Evolutionary conservation across 2,113 vertebrate genomes (phyloP).

Genomic region (Dasypus novemcinctus): DNA sequence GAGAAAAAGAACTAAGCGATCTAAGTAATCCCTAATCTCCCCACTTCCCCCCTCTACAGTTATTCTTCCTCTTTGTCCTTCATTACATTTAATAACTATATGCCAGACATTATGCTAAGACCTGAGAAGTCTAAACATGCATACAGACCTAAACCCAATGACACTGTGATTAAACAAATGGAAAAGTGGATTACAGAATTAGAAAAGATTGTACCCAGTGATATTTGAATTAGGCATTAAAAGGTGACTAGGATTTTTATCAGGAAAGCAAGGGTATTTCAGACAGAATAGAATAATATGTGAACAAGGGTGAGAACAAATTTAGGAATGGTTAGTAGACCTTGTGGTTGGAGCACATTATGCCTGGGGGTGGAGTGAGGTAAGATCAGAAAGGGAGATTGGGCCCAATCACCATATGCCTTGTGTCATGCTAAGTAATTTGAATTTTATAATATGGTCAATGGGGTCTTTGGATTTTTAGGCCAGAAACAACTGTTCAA

Average conservation of each 20-base stretch:
- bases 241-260: background rate
- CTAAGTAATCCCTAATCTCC: background rate
- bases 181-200: background rate
- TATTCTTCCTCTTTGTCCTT: background rate
- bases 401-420: background rate
- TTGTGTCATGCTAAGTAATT: background rate
- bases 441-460: background rate
- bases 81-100: background rate
- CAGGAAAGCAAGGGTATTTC: background rate
- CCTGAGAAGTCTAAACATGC: background rate
- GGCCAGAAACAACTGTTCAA: background rate
- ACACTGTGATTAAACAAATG: background rate
- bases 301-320: background rate
- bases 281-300: background rate
- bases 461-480: background rate
- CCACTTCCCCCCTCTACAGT: background rate
- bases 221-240: background rate
- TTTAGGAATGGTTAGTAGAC: background rate
- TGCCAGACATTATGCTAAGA: background rate
- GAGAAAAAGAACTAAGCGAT: background rate
- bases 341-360: background rate
- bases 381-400: background rate
- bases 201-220: background rate
- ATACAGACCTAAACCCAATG: background rate
- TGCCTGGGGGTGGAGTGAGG: background rate